A percentile compares a stretch with the other conserved stretches of the same genome.
Conservation (phyloP, 2,888 invertebrate genomes). For the Drosophila fulvimacula region DNA sequence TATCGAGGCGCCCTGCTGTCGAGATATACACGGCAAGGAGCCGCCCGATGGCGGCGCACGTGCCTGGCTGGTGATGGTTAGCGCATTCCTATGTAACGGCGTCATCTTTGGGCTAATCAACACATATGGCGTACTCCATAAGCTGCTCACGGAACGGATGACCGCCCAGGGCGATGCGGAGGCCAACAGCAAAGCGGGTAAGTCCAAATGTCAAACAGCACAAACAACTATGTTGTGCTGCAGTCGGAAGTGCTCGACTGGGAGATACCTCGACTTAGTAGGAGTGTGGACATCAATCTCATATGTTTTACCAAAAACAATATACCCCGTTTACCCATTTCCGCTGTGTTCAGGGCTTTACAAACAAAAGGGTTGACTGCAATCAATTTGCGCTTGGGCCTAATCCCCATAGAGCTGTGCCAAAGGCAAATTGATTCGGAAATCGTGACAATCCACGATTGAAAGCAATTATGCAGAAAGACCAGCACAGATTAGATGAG, state of each 20-base stretch:
- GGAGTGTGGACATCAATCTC: neutral
- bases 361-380: neutral
- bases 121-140: constrained; percentile 91
- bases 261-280: neutral
- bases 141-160: constrained; percentile 88
- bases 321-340: neutral
- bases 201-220: constrained; percentile 81
- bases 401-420: constrained; percentile 54
- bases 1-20: constrained; percentile 80
- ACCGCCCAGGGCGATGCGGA: constrained; percentile 88
- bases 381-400: constrained; percentile 30
- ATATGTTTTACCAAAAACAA: neutral
- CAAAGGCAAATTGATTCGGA: constrained; percentile 65
- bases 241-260: neutral
- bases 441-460: constrained; percentile 50
- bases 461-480: constrained; percentile 64
- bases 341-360: neutral
- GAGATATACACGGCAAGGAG: constrained; percentile 81
- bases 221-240: neutral
- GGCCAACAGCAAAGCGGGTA: constrained; percentile 93
- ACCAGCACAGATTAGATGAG: constrained; percentile 63
- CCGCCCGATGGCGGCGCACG: constrained; percentile 91
- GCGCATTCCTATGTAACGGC: constrained; percentile 95
- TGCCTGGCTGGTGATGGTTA: constrained; percentile 93
- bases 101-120: constrained; percentile 96